Conservation (phyloP, 2,888 invertebrate genomes). For the Trachelus iudaicus region DNA sequence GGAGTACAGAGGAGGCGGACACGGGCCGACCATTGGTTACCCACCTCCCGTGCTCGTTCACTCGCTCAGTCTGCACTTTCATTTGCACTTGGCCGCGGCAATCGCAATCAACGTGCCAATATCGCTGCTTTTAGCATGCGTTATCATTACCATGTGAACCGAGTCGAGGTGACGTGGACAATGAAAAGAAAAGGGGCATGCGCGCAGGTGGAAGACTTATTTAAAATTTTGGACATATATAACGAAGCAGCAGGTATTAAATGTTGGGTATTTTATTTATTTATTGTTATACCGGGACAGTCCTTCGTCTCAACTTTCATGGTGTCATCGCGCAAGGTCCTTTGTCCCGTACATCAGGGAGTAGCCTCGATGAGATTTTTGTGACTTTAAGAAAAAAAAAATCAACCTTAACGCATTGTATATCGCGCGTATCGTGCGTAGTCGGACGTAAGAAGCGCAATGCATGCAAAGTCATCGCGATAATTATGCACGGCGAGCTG, state of each 20-base stretch:
- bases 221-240: neutral
- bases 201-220: neutral
- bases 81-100: conserved; percentile 11
- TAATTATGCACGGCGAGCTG: conserved; percentile 33
- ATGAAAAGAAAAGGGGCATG: neutral
- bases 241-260: neutral
- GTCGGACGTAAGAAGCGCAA: neutral
- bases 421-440: neutral
- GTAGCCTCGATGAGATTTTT: neutral
- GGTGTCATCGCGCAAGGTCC: neutral
- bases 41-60: conserved; percentile 13
- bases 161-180: neutral
- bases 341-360: neutral
- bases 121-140: neutral
- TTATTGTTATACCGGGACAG: neutral
- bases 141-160: neutral
- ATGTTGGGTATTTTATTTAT: neutral
- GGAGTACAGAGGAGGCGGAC: conserved; percentile 12
- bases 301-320: neutral
- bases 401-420: neutral
- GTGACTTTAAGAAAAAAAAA: neutral
- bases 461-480: conserved; percentile 26
- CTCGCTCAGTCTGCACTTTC: conserved; percentile 9
- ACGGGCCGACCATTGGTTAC: conserved; percentile 16
- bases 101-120: neutral